Conservation (phyloP, 1,140 invertebrate species). For the Epicauta chinensis region DNA sequence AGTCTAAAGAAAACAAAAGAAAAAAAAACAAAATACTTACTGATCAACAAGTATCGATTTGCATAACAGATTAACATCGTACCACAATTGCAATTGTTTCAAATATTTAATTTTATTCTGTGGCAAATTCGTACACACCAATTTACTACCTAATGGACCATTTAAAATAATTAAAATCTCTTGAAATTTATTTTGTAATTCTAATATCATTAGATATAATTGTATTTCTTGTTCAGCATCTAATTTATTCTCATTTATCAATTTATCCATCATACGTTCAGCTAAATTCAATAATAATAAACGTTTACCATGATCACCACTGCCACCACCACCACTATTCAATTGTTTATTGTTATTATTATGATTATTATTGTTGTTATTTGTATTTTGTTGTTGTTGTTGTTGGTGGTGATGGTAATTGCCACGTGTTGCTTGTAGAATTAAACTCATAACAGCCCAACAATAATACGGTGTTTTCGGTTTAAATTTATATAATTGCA, state of each 20-base stretch:
- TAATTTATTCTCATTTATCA: slow-evolving; percentile 81
- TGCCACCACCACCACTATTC: slow-evolving; percentile 30
- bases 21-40: slow-evolving; percentile 44
- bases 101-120: slow-evolving; percentile 68
- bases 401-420: too few relatives aligned
- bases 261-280: slow-evolving; percentile 81
- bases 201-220: slow-evolving; percentile 85
- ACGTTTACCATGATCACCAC: slow-evolving; percentile 42
- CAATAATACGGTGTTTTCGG: slow-evolving; percentile 96
- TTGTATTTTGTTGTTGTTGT: slow-evolving; percentile 35
- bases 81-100: slow-evolving; percentile 65
- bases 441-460: slow-evolving; percentile 94
- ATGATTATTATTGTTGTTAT: slow-evolving; percentile 25
- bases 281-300: slow-evolving; percentile 74
- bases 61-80: slow-evolving; percentile 61
- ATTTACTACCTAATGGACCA: slow-evolving; percentile 60
- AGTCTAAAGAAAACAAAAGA: slow-evolving; percentile 10
- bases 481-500: slow-evolving; percentile 82
- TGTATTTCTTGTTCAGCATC: slow-evolving; percentile 91
- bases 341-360: not conserved
- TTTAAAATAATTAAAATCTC: slow-evolving; percentile 76
- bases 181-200: slow-evolving; percentile 75
- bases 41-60: slow-evolving; percentile 62
- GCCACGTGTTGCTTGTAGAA: slow-evolving; percentile 70
- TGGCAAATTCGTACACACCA: slow-evolving; percentile 54